Percentiles rank a stretch among this genome's conserved stretches.
These are phyloP conservation scores for Leptobrachium leishanense DNA, from an alignment of 2,113 vertebrate species.

Conservation along the genomic window DNA sequence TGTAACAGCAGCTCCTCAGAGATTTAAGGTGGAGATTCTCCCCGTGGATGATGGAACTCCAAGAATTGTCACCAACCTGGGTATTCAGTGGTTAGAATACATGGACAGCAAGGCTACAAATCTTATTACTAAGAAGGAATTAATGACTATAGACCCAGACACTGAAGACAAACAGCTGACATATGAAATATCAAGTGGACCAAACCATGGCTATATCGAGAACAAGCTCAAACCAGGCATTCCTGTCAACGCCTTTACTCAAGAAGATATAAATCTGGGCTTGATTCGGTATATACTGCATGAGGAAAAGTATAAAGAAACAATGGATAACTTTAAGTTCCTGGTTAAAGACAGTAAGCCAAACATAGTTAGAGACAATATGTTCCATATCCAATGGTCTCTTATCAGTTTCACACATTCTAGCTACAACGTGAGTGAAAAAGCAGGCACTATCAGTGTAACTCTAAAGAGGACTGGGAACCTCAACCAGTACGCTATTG, in stretches of 20 bases:
- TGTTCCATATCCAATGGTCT: constrained; percentile 96
- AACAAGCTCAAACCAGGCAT: constrained; percentile 80
- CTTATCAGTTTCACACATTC: constrained; percentile 85
- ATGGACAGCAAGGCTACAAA: constrained; percentile 87
- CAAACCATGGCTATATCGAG: constrained; percentile 85
- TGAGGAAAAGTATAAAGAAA: constrained; percentile 75
- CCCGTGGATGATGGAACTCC: constrained; percentile 89
- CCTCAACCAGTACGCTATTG: constrained; percentile 92
- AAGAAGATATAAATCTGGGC: constrained; percentile 94
- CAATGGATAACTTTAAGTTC: constrained; percentile 89
- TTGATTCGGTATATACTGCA: constrained; percentile 84
- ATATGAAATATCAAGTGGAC: constrained; percentile 79
- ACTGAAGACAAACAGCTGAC: constrained; percentile 84
- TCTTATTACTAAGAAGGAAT: constrained; percentile 92
- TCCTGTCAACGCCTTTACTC: constrained; percentile 75
- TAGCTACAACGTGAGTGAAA: constrained; percentile 90
- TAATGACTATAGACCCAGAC: constrained; percentile 88
- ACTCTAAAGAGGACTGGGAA: constrained; percentile 83
- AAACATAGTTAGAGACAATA: constrained; percentile 81
- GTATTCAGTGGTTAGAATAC: constrained; percentile 94
- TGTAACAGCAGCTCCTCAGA: constrained; percentile 84
- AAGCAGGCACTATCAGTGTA: constrained; percentile 77
- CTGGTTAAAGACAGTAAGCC: constrained; percentile 93
- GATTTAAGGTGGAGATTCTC: constrained; percentile 84
- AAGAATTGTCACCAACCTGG: constrained; percentile 88